Evolutionary conservation across 2,113 vertebrate species (phyloP), one percentile per base, ranked within the genome.

Genomic region (Hystrix cristata): DNA sequence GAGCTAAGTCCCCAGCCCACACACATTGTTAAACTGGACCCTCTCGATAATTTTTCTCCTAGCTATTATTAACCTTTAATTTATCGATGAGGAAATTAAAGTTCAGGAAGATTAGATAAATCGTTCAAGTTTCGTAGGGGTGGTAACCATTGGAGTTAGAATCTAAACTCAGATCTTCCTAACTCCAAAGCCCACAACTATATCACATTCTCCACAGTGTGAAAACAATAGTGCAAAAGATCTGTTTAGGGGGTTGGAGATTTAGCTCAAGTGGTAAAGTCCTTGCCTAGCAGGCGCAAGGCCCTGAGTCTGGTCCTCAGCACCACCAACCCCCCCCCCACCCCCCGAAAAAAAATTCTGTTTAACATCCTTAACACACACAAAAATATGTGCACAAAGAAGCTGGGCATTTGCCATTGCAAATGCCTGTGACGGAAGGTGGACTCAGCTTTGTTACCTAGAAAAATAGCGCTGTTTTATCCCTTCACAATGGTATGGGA

Each of bases 21-120:
- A 57, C 38, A 23, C n/a, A 60, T 87, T 88, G 67, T 53, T 86
- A 60, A 29, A 55, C 57, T 85, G 25, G 62, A 53, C 48, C 18
- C 27, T 88, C n/a, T 71, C 85, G 88, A 55, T 59, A 90, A 48
- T 19, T 90, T 91, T 93, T 72, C n/a, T 60, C 71, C 43, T 81
- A 80, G 3, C 14, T 97, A n/a, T 69, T 91, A 82, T 34, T 88
- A 76, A 93, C 76, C 62, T 71, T 90, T 94, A 53, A 88, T 60
- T 80, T 83, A 67, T 46, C 72, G 67, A 79, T 46, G 38, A 88
- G 65, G 14, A 91, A 69, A 71, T 57, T 93, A 87, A 91, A 65
- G 43, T 25, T 88, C 38, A 53, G 19, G 16, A 88, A 72, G 43
- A 2, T 80, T 90, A 48, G 71, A 65, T 51, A 86, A 81, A 71